Conservation (phyloP, 2,113 vertebrate genomes). For the Grus americana region DNA sequence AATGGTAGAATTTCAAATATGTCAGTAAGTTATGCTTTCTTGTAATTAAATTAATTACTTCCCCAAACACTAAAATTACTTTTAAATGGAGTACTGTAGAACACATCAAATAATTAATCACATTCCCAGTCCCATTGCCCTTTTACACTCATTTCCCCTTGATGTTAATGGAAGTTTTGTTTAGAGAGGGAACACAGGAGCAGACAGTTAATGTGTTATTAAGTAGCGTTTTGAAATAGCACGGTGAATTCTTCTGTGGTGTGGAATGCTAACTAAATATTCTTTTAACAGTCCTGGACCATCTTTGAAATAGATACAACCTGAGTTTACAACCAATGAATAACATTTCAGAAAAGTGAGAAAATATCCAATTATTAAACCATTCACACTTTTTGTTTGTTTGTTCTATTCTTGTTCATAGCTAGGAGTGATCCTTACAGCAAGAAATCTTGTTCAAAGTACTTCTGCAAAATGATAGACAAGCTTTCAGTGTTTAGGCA, state of each 20-base stretch:
- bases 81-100: background rate
- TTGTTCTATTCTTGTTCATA: background rate
- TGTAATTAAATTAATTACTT: conserved; percentile 1
- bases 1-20: background rate
- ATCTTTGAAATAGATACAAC: background rate
- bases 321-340: background rate
- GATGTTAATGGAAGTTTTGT: background rate
- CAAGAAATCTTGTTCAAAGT: background rate
- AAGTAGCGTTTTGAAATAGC: background rate
- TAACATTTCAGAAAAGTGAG: background rate
- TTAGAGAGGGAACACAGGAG: background rate
- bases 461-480: background rate
- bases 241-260: background rate
- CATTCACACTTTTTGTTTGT: background rate
- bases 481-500: background rate
- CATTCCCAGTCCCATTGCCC: background rate
- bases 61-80: background rate
- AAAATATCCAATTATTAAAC: background rate
- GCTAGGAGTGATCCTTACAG: background rate
- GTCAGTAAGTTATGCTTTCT: background rate
- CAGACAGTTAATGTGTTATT: background rate
- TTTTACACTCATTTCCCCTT: background rate
- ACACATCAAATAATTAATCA: background rate
- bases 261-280: background rate
- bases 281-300: background rate